Evolutionary conservation across 2,797 vertebrate genomes (phyloP), one percentile per base, ranked within the genome.

Genomic region (Mormyrops boulengeri): DNA sequence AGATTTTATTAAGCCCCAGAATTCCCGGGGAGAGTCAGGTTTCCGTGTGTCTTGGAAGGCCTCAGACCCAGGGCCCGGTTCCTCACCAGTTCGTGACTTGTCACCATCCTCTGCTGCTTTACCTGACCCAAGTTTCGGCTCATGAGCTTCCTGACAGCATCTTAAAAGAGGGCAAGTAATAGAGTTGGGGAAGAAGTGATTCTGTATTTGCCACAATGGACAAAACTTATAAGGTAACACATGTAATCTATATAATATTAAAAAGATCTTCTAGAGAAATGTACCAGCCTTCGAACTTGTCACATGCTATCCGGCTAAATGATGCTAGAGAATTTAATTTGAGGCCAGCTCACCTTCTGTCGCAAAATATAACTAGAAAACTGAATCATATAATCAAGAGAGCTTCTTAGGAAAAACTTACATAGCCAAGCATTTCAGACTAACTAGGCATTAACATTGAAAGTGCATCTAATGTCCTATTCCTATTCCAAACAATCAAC

Each of bases 321-420:
- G 82, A 85, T n/a, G 44, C 38, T 47, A 47, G 38, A 82, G 38
- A 85, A n/a, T 50, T 85, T 85, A 85, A 85, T 22, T 85, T 85
- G 1, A 50, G 82, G 17, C 3, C 47, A 50, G 11, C 41, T 50
- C 9, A 50, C 82, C 34, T 80, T 80, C 69, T 41, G 69, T 77
- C 73, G 19, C 73, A 44, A 80, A 80, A 80, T 80, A 44, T 41
- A 80, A 80, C 73, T 44, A 38, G 34, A 1, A 44, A 80, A 44
- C 17, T n/a, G 38, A 80, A 44, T 44, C 2, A n/a, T 41, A 44
- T 80, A 44, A 44, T 34, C 26, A 69, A 69, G 26, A 14, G 66
- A 34, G 38, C 34, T n/a, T 17, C 17, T 41, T 44, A 44, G 14
- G 14, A 44, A 19, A n/a, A 19, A 77, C 34, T 41, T 77, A 34